phyloP scores from a whole-genome alignment of 1,140 invertebrate species.

The Zaprionus kolodkinae region DNA sequence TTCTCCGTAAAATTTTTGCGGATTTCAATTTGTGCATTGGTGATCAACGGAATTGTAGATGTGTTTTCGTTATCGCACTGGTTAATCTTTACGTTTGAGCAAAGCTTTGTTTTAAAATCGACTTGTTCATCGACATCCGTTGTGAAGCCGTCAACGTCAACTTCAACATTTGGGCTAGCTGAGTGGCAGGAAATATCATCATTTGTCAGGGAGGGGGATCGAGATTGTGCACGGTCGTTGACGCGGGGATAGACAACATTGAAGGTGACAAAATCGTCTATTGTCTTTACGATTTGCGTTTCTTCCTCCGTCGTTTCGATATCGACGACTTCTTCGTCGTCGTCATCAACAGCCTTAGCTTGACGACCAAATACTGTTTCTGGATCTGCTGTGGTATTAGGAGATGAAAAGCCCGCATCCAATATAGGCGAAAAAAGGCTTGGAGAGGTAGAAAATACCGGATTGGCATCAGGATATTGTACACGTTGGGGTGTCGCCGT shows the following conservation, averaged over 20 bases:
- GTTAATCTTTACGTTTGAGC: conserved; percentile 32
- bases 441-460: conserved; percentile 6
- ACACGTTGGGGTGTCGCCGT: conserved; percentile 26
- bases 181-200: conserved; percentile 9
- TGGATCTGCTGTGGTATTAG: neutral
- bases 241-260: conserved; percentile 20
- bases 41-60: neutral
- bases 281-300: conserved; percentile 17
- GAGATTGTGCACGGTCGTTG: conserved; percentile 16
- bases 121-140: conserved; percentile 60
- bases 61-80: conserved; percentile 19
- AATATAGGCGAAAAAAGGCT: conserved; percentile 36
- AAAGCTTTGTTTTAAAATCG: conserved; percentile 49
- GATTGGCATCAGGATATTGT: neutral
- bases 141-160: conserved; percentile 61
- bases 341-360: conserved; percentile 65
- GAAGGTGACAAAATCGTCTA: conserved; percentile 9
- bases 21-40: neutral
- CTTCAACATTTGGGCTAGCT: conserved; percentile 55
- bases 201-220: conserved; percentile 13
- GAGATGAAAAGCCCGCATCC: conserved; percentile 32
- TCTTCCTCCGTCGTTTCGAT: conserved; percentile 87
- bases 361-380: neutral
- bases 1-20: neutral
- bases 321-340: conserved; percentile 87